Evolutionary conservation across 2,797 vertebrate genomes (phyloP).

Genomic region (Malacoctenus gilli): DNA sequence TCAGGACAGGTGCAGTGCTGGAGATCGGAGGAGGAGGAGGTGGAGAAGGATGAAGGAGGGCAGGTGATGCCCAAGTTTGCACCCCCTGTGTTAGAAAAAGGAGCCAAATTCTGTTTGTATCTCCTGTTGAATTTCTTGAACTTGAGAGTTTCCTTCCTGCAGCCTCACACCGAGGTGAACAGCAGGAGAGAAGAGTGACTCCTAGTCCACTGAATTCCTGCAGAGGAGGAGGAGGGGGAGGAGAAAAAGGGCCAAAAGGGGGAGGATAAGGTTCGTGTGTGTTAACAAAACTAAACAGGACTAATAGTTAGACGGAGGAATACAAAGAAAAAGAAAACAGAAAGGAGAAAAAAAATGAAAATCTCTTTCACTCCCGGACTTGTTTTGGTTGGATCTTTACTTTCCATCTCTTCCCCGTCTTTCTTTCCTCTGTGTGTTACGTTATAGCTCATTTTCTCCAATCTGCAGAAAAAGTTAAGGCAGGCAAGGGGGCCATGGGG

Average conservation of each 20-base stretch:
- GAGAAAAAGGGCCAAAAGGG: constrained; percentile 10
- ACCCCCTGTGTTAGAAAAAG: constrained; percentile 18
- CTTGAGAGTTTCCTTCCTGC: constrained; percentile 35
- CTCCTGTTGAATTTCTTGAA: constrained; percentile 44
- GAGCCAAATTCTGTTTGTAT: constrained; percentile 11
- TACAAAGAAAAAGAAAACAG: constrained; percentile 58
- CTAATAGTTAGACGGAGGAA: constrained; percentile 52
- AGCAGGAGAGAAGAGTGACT: constrained; percentile 56
- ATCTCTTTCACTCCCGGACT: constrained; percentile 24
- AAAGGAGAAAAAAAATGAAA: constrained; percentile 41
- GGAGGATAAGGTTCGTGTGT: constrained; percentile 31
- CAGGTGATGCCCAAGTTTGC: constrained; percentile 38
- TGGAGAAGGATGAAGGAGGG: constrained; percentile 18
- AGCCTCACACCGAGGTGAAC: constrained; percentile 46
- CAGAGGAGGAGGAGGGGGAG: constrained; percentile 36
- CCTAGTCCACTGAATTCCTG: constrained; percentile 66
- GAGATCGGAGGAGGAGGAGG: constrained; percentile 37
- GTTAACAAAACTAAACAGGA: constrained; percentile 59
- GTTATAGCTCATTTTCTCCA: constrained; percentile 16
- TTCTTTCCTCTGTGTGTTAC: constrained; percentile 45
- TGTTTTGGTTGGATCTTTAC: constrained; percentile 38
- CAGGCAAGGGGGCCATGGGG: constrained; percentile 13
- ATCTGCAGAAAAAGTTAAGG: constrained; percentile 46
- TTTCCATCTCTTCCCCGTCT: constrained; percentile 43
- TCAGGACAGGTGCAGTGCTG: constrained; percentile 72